These are phyloP conservation scores for Orientallactaga bullata DNA, from an alignment of 2,113 vertebrate species.

Conservation along the genomic window DNA sequence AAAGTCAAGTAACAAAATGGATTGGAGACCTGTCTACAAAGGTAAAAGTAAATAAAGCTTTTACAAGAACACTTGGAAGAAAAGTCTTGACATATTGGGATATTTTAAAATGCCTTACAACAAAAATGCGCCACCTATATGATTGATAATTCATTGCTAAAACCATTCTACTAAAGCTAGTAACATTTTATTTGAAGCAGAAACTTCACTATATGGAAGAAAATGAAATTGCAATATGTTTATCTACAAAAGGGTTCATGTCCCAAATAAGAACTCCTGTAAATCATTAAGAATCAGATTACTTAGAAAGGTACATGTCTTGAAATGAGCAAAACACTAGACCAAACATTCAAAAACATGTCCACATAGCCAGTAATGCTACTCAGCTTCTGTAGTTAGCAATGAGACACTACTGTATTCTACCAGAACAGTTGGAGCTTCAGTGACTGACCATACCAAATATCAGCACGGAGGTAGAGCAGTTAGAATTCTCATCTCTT, in stretches of 20 bases:
- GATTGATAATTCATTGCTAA: neutral
- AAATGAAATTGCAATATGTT: neutral
- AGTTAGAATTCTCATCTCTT: neutral
- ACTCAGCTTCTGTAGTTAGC: neutral
- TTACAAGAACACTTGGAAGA: neutral
- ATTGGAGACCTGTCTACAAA: neutral
- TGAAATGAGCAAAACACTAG: slow-evolving; percentile 13
- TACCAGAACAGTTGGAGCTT: neutral
- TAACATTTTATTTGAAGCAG: slow-evolving; percentile 25
- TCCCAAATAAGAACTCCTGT: slow-evolving; percentile 1
- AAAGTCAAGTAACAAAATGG: neutral
- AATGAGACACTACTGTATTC: neutral
- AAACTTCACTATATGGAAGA: neutral
- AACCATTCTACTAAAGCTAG: slow-evolving; percentile 23
- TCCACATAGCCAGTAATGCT: neutral
- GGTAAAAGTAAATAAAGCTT: neutral
- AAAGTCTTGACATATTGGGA: neutral
- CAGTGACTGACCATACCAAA: neutral
- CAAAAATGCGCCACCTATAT: neutral
- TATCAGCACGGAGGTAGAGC: neutral
- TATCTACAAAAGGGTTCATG: neutral
- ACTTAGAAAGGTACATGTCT: neutral
- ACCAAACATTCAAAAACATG: neutral
- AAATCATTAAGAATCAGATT: neutral
- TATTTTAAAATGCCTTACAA: slow-evolving; percentile 51